Base-by-base conservation (phyloP, 1,140 invertebrate genomes). In the Heterodera carotae region DNA sequence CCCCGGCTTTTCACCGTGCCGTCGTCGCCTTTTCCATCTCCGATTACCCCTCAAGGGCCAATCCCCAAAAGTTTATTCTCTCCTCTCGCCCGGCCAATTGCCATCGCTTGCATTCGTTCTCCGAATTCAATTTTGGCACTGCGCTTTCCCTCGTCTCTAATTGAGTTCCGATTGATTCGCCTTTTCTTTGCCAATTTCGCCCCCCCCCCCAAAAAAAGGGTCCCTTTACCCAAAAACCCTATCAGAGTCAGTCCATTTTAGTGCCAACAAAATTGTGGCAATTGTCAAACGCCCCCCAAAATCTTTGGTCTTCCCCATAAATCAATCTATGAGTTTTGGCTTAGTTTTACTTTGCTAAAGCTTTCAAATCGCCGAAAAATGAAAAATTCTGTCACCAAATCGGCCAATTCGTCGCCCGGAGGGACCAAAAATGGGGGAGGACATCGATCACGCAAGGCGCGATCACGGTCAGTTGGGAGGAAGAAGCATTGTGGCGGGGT, bases 131-230 rank as follows among this genome's bases (percentile, higher is more conserved):
- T 66, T 66, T 29, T 29, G 62, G 62, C 5, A n/a, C 62, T 22
- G 48, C 48, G 48, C 48, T 22, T 56, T 56, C 22, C 15, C 22
- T 56, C 62, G 4, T 31, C 62, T 74, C 62, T 74, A 74, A 74
- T 74, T 74, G 72, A 74, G 64, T 74, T 74, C 64, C 64, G 72
- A 74, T 74, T 74, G 72, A 74, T 74, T 74, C 43, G 33, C 64
- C 34, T n/a, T n/a, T n/a, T 25, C 43, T 72, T n/a, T 8, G 48
- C 33, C 33, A 4, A 25, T 12, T 22, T 8, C 33, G 18, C 15
- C 67, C 25, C 12, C 29, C 29, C 48, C 66, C 33, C 39, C 22
- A 1, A 68, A 69, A 43, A 7, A 1, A 29, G 3, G 6, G 25
- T 7, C 36, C n/a, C 25, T 25, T 25, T 12, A 18, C 22, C 33